Evolutionary conservation across 2,888 invertebrate genomes (phyloP), one percentile per base, ranked within the genome.

Genomic region (Bombylius discolor): DNA sequence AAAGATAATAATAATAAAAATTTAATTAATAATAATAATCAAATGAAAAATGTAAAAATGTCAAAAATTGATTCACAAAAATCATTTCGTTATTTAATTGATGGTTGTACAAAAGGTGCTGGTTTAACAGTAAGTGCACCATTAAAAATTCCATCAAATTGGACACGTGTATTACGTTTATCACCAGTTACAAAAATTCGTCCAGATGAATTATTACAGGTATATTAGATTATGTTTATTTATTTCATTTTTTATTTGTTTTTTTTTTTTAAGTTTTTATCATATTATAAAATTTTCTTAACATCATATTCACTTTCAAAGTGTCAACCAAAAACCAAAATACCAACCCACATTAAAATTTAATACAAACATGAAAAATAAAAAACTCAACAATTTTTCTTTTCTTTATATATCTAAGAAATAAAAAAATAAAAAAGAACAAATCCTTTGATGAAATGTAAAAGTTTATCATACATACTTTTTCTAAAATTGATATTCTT

Each of bases 161-260:
- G 71, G 72, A 69, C 70, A 5, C 65, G 70, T 53, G 70, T 74
- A 51, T 61, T 73, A 54, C 64, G 70, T 31, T 69, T 72, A 63
- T 65, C 69, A 47, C 65, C 70, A 9, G 62, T 62, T 53, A 66
- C 69, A 11, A 73, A 73, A 66, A 65, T 71, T 50, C 65, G 65
- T 31, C 64, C 68, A 47, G 69, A 70, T 54, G 73, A 73, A 48
- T 62, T 73, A 46, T 49, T 74, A 47, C 64, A 73, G 74, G 74
- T 74, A 45, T 32, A 45, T 57, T 32, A 55, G n/a, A n/a, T n/a
- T n/a, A n/a, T n/a, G n/a, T n/a, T n/a, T n/a, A n/a, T n/a, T n/a
- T n/a, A n/a, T n/a, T n/a, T n/a, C n/a, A n/a, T n/a, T n/a, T n/a
- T n/a, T n/a, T n/a, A n/a, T n/a, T n/a, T n/a, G n/a, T n/a, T n/a